Conservation (phyloP, 2,113 vertebrate species). For the Amblyornis subalaris region DNA sequence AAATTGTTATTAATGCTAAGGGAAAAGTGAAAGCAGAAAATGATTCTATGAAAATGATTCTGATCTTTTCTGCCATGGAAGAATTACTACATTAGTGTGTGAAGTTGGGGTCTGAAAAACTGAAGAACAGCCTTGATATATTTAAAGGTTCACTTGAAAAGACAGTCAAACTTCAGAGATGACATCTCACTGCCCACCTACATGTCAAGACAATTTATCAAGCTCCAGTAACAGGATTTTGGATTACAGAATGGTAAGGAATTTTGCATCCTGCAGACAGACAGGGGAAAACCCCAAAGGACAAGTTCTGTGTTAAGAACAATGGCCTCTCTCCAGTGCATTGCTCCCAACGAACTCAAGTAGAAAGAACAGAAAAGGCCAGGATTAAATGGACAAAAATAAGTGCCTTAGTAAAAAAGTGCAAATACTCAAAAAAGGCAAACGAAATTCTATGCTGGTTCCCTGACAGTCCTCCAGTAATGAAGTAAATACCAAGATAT, state of each 20-base stretch:
- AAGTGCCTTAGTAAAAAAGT: not conserved
- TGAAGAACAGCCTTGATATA: not conserved
- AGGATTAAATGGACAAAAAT: not conserved
- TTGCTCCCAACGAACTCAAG: not conserved
- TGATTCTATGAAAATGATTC: not conserved
- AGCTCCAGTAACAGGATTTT: not conserved
- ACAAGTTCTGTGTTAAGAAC: not conserved
- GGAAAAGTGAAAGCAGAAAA: not conserved
- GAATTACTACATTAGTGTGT: not conserved
- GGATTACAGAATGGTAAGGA: not conserved
- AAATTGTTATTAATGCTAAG: not conserved
- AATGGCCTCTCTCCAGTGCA: not conserved
- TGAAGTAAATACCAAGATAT: fast-evolving
- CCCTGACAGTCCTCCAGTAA: not conserved
- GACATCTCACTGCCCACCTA: not conserved
- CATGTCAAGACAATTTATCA: not conserved
- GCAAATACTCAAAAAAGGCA: not conserved
- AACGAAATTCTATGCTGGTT: not conserved
- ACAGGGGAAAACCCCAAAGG: not conserved
- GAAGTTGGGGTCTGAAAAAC: not conserved
- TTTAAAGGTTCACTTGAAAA: slow-evolving; percentile 33
- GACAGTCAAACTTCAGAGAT: not conserved
- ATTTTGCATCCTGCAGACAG: not conserved
- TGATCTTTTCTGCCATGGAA: not conserved
- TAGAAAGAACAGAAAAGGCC: not conserved